phyloP scores from a whole-genome alignment of 2,113 vertebrate species.

The Rhegmatorhina hoffmannsi region DNA sequence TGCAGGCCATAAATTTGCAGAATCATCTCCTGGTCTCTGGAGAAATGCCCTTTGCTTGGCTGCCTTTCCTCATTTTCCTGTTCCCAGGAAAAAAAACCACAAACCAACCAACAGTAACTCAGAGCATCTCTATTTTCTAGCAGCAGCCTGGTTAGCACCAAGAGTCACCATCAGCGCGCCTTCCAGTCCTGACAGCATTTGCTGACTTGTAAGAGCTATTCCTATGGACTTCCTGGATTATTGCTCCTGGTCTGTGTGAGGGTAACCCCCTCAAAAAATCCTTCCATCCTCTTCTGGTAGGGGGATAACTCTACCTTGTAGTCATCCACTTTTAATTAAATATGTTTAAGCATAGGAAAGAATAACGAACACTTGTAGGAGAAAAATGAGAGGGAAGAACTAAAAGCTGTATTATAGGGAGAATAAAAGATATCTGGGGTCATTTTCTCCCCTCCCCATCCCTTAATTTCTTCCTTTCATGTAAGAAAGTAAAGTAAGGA shows the following conservation, averaged over 20 bases:
- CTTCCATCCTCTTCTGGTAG: not conserved
- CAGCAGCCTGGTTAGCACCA: not conserved
- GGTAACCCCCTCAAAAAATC: not conserved
- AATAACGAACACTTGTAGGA: not conserved
- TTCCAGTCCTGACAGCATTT: not conserved
- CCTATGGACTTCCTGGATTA: not conserved
- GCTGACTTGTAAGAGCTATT: not conserved
- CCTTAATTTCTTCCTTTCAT: not conserved
- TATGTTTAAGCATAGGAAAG: not conserved
- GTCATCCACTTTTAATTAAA: not conserved
- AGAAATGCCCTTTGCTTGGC: slow-evolving; percentile 40
- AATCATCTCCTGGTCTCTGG: slow-evolving; percentile 8
- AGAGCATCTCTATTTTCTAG: not conserved
- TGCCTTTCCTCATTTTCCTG: slow-evolving; percentile 36
- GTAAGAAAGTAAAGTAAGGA: not conserved
- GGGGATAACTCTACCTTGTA: not conserved
- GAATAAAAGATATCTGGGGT: not conserved
- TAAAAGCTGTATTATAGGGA: not conserved
- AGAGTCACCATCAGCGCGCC: not conserved
- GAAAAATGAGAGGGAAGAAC: not conserved
- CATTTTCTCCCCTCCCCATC: not conserved
- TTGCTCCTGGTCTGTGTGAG: not conserved
- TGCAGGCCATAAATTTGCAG: not conserved
- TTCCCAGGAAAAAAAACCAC: not conserved
- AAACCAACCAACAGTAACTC: not conserved